Evolutionary conservation across 2,888 invertebrate species (phyloP), one percentile per base, ranked within the genome.

Genomic region (Phengaris arion): DNA sequence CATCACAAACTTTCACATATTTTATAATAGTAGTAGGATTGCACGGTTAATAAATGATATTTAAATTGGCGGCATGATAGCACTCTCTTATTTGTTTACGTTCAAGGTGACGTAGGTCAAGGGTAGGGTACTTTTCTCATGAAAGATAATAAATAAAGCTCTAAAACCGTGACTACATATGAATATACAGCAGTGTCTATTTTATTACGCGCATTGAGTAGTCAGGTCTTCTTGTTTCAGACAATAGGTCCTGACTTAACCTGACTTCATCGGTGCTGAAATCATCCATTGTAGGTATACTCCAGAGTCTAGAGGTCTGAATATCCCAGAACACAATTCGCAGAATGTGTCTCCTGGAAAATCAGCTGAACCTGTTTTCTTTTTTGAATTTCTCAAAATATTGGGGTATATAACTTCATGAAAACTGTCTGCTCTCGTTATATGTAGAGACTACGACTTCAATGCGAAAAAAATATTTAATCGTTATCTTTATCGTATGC

Each of bases 201-300:
- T 59, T 57, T 59, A 59, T 22, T 64, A 64, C 12, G 64, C 35
- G 64, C 64, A 64, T 64, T 10, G 22, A 64, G 59, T 15, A 57
- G 22, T 35, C 64, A 12, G 64, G 13, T 64, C 35, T 35, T 64
- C 35, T 64, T 64, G 64, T 64, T 64, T 64, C 6, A 45, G 13
- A 64, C 64, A 64, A 64, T 64, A 64, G 64, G n/a, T n/a, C n/a
- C n/a, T n/a, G n/a, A n/a, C n/a, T n/a, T n/a, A n/a, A n/a, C n/a
- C n/a, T n/a, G n/a, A n/a, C n/a, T 45, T 64, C 64, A 64, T 64
- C 64, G 35, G 45, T 45, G 12, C 6, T 12, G 64, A 13, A 64
- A 35, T 64, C 64, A 64, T 35, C 35, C 15, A 64, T 64, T 64
- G 64, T n/a, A n/a, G n/a, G n/a, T 64, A 12, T 64, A 64, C 7